Base-by-base conservation (phyloP, 2,888 invertebrate species). In the Omphaloscelis lunosa region DNA sequence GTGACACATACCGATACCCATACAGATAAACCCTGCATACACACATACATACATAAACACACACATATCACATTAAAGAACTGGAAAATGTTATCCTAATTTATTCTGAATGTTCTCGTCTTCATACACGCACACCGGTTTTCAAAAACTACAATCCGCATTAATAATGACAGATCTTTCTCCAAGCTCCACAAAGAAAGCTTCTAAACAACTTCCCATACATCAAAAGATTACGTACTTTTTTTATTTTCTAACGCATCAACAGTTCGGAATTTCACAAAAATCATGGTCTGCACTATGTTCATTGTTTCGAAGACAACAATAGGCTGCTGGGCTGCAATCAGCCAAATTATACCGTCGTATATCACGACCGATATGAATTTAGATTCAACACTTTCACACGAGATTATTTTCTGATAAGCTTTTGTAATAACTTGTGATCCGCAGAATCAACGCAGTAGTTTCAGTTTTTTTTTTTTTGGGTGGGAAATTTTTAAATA, bases 331-430 rank as follows among this genome's bases (percentile, higher is more conserved):
- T 67, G 72, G 77, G 62, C 82, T 71, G 86, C 85, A 90, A 90
- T 90, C 90, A 90, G 84, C 86, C 77, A 87, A 90, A 91, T 90
- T 89, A 87, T 81, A 85, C 72, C 83, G 83, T 84, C 51, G 82
- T 82, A 77, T 86, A 91, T 90, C 90, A 88, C 87, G 89, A 87
- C 66, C 79, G 73, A 72, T 77, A 79, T 80, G 83, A 84, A 88
- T 78, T 82, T 79, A 84, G 81, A 85, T 69, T 72, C 71, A 81
- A 79, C 78, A 79, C 82, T 86, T 90, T 89, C 89, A 83, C 91
- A 85, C 83, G 85, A 77, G 72, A 77, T 70, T 61, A 73, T 56
- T 39, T 29, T 66, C 7, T 66, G 75, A 79, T 88, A 78, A 75
- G 39, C 20, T 67, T 71, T 73, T 63, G 51, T 58, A 48, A 48